Evolutionary conservation across 2,888 invertebrate genomes (phyloP), one percentile per base, ranked within the genome.

Genomic region (Spisula subtruncata): DNA sequence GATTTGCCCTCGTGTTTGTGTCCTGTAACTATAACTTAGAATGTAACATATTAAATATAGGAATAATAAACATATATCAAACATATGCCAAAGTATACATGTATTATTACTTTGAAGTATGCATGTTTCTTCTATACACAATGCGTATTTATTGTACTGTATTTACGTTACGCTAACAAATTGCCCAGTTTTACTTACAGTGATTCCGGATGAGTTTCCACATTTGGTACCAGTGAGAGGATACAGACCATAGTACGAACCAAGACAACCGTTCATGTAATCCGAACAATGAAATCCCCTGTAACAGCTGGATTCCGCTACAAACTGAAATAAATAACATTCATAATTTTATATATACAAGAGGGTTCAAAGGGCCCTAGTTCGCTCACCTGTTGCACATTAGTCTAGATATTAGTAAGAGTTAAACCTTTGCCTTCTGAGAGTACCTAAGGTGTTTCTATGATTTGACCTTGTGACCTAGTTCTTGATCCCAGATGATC

Each of bases 161-260:
- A n/a, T 18, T n/a, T 41, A 10, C 29, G 4, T 41, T 46, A 14
- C 20, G 41, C 41, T 5, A 8, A 41, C 41, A 41, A 41, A 41
- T n/a, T 41, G 41, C 8, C 41, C 41, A 5, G 25, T n/a, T 32
- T n/a, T 20, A 80, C 51, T n/a, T 6, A 84, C 84, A n/a, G 75
- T 75, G 14, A 35, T 46, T 12, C 48, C 71, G 10, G 41, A 46
- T 20, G 75, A 12, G 4, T 46, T 46, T 29, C 75, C 75, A 75
- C 84, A 84, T 51, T 46, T 46, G 14, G 84, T 84, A 14, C 84
- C 84, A 29, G 84, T 71, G 20, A 84, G n/a, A 18, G 84, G 84
- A 48, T 84, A 84, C 29, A 84, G 84, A 20, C 75, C 51, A n/a
- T 75, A 75, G n/a, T 29, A 75, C 4, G 32, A 6, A 0, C 8